Evolutionary conservation across 1,140 invertebrate species (phyloP).

Genomic region (Cydia amplana): DNA sequence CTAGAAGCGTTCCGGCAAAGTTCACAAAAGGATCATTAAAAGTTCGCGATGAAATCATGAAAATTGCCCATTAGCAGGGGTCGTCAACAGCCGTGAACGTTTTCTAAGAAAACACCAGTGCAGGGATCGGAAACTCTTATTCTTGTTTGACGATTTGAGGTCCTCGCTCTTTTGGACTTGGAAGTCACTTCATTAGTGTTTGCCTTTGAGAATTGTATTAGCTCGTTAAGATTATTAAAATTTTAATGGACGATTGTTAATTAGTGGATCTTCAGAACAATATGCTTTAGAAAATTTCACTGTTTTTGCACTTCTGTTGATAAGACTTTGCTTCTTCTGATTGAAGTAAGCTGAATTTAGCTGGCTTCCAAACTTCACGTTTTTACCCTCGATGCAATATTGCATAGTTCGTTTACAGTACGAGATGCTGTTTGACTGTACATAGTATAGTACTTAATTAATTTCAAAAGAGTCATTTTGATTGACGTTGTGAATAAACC

Average conservation of each 20-base stretch:
- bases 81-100: conserved; percentile 4
- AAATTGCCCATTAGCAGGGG: conserved; percentile 39
- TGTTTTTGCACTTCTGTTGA: not conserved
- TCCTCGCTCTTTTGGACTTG: not conserved
- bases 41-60: conserved; percentile 35
- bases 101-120: conserved; percentile 21
- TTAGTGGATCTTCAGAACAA: not conserved
- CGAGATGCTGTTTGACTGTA: too few species aligned
- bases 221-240: conserved; percentile 29
- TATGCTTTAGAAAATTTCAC: not conserved
- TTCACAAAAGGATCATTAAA: conserved; percentile 40
- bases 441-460: too few species aligned
- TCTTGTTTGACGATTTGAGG: conserved; percentile 31
- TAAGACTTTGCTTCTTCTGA: too few species aligned
- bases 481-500: not conserved
- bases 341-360: too few species aligned
- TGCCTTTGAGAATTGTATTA: conserved; percentile 27
- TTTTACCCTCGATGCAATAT: too few species aligned
- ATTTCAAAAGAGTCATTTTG: not conserved
- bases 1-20: conserved; percentile 36
- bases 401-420: too few species aligned
- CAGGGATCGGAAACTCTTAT: conserved; percentile 28
- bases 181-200: conserved; percentile 26
- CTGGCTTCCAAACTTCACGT: too few species aligned
- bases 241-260: not conserved